These are phyloP conservation scores for Mormyrops attenuatus DNA, from an alignment of 2,797 vertebrate genomes.

Conservation along the genomic window DNA sequence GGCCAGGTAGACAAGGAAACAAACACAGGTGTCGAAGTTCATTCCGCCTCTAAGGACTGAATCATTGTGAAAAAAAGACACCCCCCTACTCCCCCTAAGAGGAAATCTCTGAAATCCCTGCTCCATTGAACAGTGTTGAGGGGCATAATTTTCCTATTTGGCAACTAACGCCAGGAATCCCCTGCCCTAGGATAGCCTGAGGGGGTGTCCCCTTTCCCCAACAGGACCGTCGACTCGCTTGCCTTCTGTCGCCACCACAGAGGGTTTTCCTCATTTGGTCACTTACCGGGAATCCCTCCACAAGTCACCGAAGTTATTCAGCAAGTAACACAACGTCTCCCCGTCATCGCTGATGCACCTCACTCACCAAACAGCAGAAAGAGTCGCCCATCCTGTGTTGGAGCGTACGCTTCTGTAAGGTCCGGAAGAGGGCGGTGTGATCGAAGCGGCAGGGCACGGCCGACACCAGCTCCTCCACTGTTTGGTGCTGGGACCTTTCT, in stretches of 20 bases:
- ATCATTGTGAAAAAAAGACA: constrained; percentile 47
- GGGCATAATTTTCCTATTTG: constrained; percentile 71
- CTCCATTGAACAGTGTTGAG: constrained; percentile 63
- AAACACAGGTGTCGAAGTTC: constrained; percentile 47
- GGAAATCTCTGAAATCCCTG: constrained; percentile 43
- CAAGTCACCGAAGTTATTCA: neutral
- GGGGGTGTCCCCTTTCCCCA: constrained; percentile 40
- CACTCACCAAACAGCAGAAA: constrained; percentile 89
- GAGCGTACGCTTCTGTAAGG: constrained; percentile 86
- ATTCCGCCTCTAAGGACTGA: constrained; percentile 29
- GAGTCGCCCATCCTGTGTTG: constrained; percentile 94
- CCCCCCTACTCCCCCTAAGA: constrained; percentile 25
- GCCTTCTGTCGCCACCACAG: neutral
- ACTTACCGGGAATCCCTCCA: neutral
- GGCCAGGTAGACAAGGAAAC: constrained; percentile 49
- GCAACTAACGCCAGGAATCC: constrained; percentile 74
- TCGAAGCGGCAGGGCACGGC: constrained; percentile 81
- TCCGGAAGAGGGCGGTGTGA: constrained; percentile 80
- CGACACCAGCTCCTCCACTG: constrained; percentile 89
- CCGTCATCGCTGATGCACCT: constrained; percentile 27
- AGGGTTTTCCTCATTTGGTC: neutral
- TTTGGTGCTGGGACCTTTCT: constrained; percentile 83
- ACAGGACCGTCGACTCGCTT: neutral
- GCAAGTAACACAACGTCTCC: neutral
- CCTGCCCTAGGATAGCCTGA: constrained; percentile 62